These are phyloP conservation scores for Agonopterix heracliana DNA, from an alignment of 2,888 invertebrate species.

Conservation along the genomic window DNA sequence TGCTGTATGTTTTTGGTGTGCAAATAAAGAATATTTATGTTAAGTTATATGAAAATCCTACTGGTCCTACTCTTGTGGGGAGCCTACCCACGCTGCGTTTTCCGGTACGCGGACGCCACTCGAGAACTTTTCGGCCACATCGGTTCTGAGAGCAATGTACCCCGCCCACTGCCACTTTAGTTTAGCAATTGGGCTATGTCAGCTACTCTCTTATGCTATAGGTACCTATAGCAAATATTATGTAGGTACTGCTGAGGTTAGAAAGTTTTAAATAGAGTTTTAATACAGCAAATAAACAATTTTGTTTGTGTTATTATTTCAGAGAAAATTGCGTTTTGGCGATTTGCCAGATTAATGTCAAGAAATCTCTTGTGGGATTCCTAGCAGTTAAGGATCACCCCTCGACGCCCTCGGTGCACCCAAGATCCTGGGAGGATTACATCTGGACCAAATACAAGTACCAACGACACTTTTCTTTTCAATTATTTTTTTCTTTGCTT, in stretches of 20 bases:
- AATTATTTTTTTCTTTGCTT: not conserved
- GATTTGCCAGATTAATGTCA: constrained; percentile 57
- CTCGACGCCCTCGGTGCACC: constrained; percentile 70
- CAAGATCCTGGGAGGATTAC: constrained; percentile 76
- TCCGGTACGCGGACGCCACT: too few relatives aligned
- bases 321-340: constrained; percentile 69
- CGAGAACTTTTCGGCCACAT: too few relatives aligned
- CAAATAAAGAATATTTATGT: too few relatives aligned
- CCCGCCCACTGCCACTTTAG: too few relatives aligned
- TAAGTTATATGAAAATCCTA: too few relatives aligned
- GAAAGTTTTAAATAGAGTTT: not conserved
- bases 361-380: constrained; percentile 46
- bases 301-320: constrained; percentile 24
- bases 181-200: not conserved
- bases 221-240: not conserved
- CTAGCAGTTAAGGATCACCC: constrained; percentile 66
- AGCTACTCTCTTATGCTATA: not conserved
- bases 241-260: not conserved
- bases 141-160: too few relatives aligned
- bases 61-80: too few relatives aligned
- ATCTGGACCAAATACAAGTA: constrained; percentile 74
- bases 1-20: too few relatives aligned
- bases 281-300: not conserved
- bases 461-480: constrained; percentile 5
- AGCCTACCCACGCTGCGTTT: too few relatives aligned